Evolutionary conservation across 2,888 invertebrate species (phyloP), one percentile per base, ranked within the genome.

Genomic region (Spodoptera picta): DNA sequence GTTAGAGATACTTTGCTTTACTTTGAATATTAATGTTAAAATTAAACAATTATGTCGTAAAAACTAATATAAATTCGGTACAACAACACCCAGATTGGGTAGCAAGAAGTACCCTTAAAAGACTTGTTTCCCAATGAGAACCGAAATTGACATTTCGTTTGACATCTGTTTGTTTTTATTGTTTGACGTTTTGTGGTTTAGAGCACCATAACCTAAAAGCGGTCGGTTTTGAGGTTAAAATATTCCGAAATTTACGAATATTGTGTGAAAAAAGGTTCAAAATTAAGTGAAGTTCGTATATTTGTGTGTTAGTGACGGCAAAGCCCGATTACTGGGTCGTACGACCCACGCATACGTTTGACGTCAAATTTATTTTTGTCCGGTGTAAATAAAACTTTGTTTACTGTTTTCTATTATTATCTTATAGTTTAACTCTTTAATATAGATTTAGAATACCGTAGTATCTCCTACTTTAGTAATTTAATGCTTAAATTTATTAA

Each of bases 401-500:
- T 68, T 69, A 59, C 52, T 65, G 57, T 60, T 65, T 74, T 54
- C 42, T 46, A 11, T 31, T 50, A 58, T 41, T 45, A 48, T 65
- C 43, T 61, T n/a, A 14, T 46, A 52, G 12, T 46, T 48, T 46
- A 11, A 9, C 14, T 50, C 0, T 1, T 27, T 61, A 49, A 63
- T 43, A 47, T 50, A 3, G 45, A 46, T 65, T 57, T 48, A 36
- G 9, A 36, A 36, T 36, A 36, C 36, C 9, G 36, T 36, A 36
- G 36, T 36, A 36, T 36, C 6, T 9, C 36, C 6, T 36, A 36
- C 36, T 36, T 9, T 36, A 1, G 36, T 44, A n/a, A 41, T 52
- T 81, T 70, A 57, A 86, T 87, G 87, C 54, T 83, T 67, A 75
- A 67, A 46, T 79, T 80, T 63, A 36, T 83, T 11, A 66, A 65